Evolutionary conservation across 2,888 invertebrate species (phyloP), one percentile per base, ranked within the genome.

Genomic region (Tachina grossa): DNA sequence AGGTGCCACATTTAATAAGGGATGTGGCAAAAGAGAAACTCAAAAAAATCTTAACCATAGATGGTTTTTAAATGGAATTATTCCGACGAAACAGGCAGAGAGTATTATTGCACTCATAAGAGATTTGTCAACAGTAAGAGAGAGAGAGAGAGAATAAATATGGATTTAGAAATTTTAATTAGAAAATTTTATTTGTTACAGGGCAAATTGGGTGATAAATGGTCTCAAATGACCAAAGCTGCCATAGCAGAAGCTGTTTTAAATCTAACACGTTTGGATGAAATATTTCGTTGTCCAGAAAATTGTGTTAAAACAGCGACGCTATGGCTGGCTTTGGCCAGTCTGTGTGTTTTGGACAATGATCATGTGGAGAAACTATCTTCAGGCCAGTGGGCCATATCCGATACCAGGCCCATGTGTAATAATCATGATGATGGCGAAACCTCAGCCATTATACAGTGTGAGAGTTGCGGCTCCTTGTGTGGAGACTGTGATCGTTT

Each of bases 401-500:
- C 92, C 1, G 94, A 94, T 71, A 92, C 93, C 3, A 94, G 98
- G 90, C 97, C 97, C 9, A 95, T 96, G 87, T 99, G 99, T 93
- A 96, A 95, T 71, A 99, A 99, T 93, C 99, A 99, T 92, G 99
- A 99, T 91, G 99, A 99, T 91, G 97, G 97, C 1, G 95, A 96
- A 90, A 99, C 98, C 0, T 94, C 95, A 14, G 99, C 98, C 0
- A 97, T 98, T 84, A 97, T 99, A 84, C 97, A 98, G 88, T 99
- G 99, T 92, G 96, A 95, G 88, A 94, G 95, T 9, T 99, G 99
- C 91, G 98, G 98, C 22, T 96, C 98, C 86, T 94, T 99, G 47
- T 99, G 99, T 92, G 96, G 96, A 0, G 99, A 99, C 91, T 99
- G 99, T 92, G 99, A 99, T 93, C 94, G 98, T 75, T 97, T 98